These are phyloP conservation scores for Acomys russatus DNA, from an alignment of 2,797 vertebrate genomes.

Conservation along the genomic window DNA sequence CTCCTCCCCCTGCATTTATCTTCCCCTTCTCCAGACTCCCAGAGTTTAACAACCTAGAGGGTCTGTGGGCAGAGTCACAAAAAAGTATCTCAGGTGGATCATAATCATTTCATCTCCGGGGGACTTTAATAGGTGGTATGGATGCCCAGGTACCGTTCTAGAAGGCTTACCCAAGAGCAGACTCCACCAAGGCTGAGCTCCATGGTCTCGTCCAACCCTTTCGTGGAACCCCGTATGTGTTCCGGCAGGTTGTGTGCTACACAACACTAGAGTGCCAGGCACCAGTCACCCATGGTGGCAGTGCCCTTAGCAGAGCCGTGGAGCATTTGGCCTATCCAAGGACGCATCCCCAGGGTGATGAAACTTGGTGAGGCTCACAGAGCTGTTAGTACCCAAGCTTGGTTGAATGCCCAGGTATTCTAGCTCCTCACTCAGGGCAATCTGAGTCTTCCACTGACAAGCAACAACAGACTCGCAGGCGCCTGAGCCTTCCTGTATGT, in stretches of 20 bases:
- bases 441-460: not conserved
- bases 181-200: not conserved
- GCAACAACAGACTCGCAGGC: not conserved
- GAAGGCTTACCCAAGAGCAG: not conserved
- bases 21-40: not conserved
- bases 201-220: not conserved
- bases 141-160: not conserved
- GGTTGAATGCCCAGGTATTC: rapidly evolving
- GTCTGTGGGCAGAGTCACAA: not conserved
- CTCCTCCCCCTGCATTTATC: not conserved
- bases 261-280: not conserved
- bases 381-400: not conserved
- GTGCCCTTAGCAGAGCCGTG: not conserved
- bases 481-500: not conserved
- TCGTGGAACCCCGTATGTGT: not conserved
- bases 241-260: not conserved
- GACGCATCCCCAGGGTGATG: not conserved
- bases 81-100: not conserved
- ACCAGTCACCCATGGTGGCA: not conserved
- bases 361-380: not conserved
- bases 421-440: not conserved
- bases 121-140: not conserved
- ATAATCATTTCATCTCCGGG: not conserved
- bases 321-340: not conserved
- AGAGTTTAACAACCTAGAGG: not conserved